phyloP scores from a whole-genome alignment of 30 jellyfish, hydroid and myxozoan genomes.

The Hydractinia symbiolongicarpus region DNA sequence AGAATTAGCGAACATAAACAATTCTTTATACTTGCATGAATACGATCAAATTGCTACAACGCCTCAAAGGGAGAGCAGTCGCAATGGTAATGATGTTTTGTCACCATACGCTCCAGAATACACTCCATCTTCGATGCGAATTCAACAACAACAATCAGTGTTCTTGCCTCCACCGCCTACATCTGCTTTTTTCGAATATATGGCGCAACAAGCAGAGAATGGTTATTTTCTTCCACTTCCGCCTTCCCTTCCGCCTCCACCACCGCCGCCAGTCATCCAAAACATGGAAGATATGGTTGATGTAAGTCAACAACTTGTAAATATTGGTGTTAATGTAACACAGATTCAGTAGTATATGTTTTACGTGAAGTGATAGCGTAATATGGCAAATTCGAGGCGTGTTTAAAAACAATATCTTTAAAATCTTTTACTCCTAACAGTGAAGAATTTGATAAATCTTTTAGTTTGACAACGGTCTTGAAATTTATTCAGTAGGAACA shows the following conservation, averaged over 20 bases:
- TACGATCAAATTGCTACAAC: background rate
- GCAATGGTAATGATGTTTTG: background rate
- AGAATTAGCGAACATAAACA: background rate
- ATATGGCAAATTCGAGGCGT: too few relatives aligned
- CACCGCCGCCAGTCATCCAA: background rate
- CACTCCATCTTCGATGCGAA: slow-evolving; percentile 3
- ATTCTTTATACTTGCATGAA: background rate
- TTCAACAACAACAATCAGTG: background rate
- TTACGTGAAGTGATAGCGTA: too few relatives aligned
- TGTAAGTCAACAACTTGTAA: slow-evolving; percentile 20
- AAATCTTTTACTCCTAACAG: too few relatives aligned
- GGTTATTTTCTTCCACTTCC: background rate
- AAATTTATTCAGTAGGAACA: too few relatives aligned
- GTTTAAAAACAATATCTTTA: too few relatives aligned
- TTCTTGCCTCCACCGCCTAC: slow-evolving; percentile 21
- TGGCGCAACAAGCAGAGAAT: slow-evolving; percentile 13
- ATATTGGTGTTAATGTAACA: slow-evolving; percentile 13
- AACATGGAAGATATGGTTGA: background rate
- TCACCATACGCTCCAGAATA: slow-evolving; percentile 40
- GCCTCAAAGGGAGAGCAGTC: too few relatives aligned
- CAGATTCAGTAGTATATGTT: background rate
- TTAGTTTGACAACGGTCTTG: too few relatives aligned
- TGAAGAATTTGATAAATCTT: too few relatives aligned
- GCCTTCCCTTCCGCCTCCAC: background rate
- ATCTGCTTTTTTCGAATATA: slow-evolving; percentile 5